Evolutionary conservation across 2,797 vertebrate genomes (phyloP).

Genomic region (Coccyzus lansbergi): DNA sequence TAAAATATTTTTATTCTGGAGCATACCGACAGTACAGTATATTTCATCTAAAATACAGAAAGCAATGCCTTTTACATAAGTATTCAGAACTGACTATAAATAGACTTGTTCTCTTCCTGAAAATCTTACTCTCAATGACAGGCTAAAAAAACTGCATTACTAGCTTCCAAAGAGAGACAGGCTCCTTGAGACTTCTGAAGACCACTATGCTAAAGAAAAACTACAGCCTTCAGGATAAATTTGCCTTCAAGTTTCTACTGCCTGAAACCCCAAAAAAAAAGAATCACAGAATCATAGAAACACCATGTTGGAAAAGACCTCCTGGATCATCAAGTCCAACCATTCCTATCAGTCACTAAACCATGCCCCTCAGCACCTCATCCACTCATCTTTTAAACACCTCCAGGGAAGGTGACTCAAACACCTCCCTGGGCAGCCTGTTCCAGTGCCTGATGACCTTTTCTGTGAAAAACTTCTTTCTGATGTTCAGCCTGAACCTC

Average conservation of each 20-base stretch:
- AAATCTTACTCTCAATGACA: background rate
- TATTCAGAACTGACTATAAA: background rate
- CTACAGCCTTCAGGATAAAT: background rate
- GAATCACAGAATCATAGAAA: too few relatives aligned
- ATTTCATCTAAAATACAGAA: background rate
- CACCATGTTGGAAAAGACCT: too few relatives aligned
- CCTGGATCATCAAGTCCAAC: too few relatives aligned
- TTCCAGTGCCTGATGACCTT: too few relatives aligned
- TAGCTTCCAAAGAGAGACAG: background rate
- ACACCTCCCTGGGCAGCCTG: too few relatives aligned
- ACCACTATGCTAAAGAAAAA: background rate
- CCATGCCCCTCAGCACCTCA: too few relatives aligned
- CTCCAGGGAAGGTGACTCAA: too few relatives aligned
- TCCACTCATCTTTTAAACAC: too few relatives aligned
- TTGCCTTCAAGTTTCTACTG: background rate
- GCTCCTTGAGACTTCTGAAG: background rate
- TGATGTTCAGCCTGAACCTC: too few relatives aligned
- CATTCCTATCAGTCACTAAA: too few relatives aligned
- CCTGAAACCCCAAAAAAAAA: background rate
- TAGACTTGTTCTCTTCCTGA: background rate
- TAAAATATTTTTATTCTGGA: background rate
- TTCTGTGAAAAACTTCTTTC: too few relatives aligned
- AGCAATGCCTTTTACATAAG: background rate
- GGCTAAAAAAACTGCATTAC: background rate
- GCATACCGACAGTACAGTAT: background rate